Percentiles rank a stretch among this genome's conserved stretches.
phyloP scores from a whole-genome alignment of 64 coral and sea anemone species.

The Montipora efflorescens region DNA sequence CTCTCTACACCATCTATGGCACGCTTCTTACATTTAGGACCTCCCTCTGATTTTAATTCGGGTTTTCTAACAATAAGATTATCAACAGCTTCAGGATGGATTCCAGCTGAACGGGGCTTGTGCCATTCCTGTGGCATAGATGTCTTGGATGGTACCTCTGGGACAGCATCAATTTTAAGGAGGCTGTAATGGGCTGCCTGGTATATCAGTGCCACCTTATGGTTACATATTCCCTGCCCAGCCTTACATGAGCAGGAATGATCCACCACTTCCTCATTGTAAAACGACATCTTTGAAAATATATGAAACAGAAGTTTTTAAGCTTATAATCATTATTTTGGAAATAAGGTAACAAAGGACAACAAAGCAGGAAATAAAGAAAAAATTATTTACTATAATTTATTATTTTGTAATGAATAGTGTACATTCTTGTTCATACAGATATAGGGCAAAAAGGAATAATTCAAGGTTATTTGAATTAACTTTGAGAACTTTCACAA shows the following conservation, averaged over 20 bases:
- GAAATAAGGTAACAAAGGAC: no score
- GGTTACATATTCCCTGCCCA: conserved; percentile 64
- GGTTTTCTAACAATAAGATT: conserved; percentile 30
- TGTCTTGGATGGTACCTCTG: conserved; percentile 65
- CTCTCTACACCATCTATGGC: conserved; percentile 58
- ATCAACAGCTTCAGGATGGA: conserved; percentile 27
- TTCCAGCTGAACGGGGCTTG: conserved; percentile 53
- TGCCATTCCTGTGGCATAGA: conserved; percentile 73
- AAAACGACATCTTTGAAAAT: not conserved
- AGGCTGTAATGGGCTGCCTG: conserved; percentile 60
- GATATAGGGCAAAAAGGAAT: no score
- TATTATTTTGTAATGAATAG: no score
- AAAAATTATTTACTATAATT: no score
- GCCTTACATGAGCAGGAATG: conserved; percentile 66
- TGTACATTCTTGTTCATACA: no score
- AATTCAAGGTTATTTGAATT: no score
- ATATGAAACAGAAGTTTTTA: not conserved
- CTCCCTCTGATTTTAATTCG: conserved; percentile 1
- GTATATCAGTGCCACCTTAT: conserved; percentile 71
- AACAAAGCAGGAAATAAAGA: no score
- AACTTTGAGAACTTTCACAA: no score
- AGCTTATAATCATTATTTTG: no score
- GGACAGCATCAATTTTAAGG: conserved; percentile 39
- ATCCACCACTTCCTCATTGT: not conserved
- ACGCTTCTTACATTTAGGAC: conserved; percentile 1